Evolutionary conservation across 2,113 vertebrate species (phyloP).

Genomic region (Vicugna pacos): DNA sequence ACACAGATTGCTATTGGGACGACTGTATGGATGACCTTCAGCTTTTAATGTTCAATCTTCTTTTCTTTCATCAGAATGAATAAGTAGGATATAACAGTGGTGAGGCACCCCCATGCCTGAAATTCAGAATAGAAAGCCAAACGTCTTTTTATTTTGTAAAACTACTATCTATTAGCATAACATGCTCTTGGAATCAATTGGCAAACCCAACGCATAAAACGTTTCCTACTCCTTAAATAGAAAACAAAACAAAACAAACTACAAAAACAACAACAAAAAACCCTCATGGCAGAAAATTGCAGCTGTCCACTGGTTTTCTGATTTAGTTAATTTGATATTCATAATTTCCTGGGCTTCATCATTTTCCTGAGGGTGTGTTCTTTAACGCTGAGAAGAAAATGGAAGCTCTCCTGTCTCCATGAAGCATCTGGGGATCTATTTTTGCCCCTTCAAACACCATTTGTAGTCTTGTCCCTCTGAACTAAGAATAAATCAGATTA

Average conservation of each 20-base stretch:
- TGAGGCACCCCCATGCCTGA: background rate
- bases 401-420: background rate
- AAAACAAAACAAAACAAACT: background rate
- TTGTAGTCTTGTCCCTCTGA: background rate
- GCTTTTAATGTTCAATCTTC: slow-evolving; percentile 83
- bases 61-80: slow-evolving; percentile 81
- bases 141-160: slow-evolving; percentile 27
- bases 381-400: slow-evolving; percentile 47
- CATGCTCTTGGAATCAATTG: slow-evolving; percentile 50
- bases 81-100: slow-evolving; percentile 67
- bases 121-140: slow-evolving; percentile 12
- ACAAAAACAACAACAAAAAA: background rate
- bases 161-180: slow-evolving; percentile 18
- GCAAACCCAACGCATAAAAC: slow-evolving; percentile 62
- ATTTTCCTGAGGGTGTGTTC: slow-evolving; percentile 47
- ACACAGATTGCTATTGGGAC: slow-evolving; percentile 91
- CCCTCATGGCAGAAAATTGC: slow-evolving; percentile 42
- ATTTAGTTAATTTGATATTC: slow-evolving; percentile 27
- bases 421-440: background rate
- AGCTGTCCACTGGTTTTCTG: background rate
- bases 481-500: background rate
- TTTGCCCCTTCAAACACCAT: background rate
- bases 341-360: slow-evolving; percentile 52
- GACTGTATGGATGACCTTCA: slow-evolving; percentile 89
- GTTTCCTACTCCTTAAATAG: slow-evolving; percentile 19